Conservation (phyloP, 2,888 invertebrate genomes). For the Incurvaria masculella region DNA sequence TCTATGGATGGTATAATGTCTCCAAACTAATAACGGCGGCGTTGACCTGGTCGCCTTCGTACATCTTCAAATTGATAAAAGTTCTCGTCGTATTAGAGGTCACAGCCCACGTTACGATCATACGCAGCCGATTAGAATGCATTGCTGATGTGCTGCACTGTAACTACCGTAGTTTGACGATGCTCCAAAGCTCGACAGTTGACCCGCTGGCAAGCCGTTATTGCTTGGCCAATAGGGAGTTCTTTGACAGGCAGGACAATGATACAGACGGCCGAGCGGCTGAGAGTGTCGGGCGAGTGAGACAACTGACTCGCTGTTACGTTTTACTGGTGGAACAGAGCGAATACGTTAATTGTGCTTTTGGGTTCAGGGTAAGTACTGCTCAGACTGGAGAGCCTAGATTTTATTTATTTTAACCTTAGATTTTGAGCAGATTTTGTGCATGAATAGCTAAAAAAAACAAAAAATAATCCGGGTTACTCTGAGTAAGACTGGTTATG, state of each 20-base stretch:
- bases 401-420: too few species aligned
- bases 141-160: neutral
- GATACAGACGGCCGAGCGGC: too few species aligned
- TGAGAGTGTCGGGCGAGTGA: neutral
- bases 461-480: too few species aligned
- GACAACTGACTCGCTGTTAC: neutral
- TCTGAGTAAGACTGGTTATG: too few species aligned
- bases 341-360: neutral
- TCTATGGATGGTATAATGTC: neutral
- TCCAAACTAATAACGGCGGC: neutral
- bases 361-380: neutral
- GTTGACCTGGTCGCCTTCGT: neutral
- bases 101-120: neutral
- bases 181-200: neutral
- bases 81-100: neutral
- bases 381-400: too few species aligned
- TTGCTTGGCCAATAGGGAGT: neutral
- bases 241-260: too few species aligned
- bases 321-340: neutral
- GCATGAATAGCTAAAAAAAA: too few species aligned
- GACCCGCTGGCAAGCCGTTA: neutral
- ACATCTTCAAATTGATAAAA: neutral
- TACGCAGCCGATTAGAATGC: neutral
- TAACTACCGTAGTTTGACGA: neutral
- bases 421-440: too few species aligned